Evolutionary conservation across 1,140 invertebrate genomes (phyloP).

Genomic region (Formica selysi): DNA sequence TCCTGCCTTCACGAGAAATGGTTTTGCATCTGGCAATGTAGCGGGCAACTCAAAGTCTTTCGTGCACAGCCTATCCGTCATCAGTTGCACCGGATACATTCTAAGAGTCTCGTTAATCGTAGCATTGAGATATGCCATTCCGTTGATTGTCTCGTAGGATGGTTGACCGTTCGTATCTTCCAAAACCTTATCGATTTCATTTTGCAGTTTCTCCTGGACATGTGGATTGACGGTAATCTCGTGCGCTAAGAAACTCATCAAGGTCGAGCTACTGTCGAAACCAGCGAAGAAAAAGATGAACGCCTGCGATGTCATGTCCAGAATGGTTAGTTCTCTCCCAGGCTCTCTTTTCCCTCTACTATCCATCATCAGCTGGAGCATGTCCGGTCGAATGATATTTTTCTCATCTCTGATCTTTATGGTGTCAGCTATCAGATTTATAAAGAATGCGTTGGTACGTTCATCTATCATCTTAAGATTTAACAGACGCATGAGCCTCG

Average conservation of each 20-base stretch:
- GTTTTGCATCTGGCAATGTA: conserved; percentile 57
- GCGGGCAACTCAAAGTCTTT: conserved; percentile 86
- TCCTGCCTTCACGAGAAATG: conserved; percentile 79
- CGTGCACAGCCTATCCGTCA: conserved; percentile 86
- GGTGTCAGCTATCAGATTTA: neutral
- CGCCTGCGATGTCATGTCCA: conserved; percentile 86
- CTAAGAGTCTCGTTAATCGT: conserved; percentile 88
- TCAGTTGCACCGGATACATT: conserved; percentile 87
- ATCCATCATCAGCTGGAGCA: conserved; percentile 81
- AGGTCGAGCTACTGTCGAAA: conserved; percentile 87
- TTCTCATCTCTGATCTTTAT: conserved; percentile 64
- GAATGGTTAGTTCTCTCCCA: conserved; percentile 78
- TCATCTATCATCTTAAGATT: neutral
- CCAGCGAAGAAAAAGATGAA: conserved; percentile 87
- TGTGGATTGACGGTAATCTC: conserved; percentile 87
- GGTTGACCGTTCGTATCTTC: conserved; percentile 80
- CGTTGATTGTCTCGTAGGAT: conserved; percentile 83
- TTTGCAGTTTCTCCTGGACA: conserved; percentile 87
- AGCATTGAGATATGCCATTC: conserved; percentile 85
- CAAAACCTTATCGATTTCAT: conserved; percentile 86
- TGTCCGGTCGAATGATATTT: conserved; percentile 69
- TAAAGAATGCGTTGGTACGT: conserved; percentile 53
- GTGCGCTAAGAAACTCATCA: conserved; percentile 84
- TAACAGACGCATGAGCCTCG: conserved; percentile 34
- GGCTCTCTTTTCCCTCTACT: conserved; percentile 77